Conservation (phyloP, 2,888 invertebrate species). For the Bellardia pandia region DNA sequence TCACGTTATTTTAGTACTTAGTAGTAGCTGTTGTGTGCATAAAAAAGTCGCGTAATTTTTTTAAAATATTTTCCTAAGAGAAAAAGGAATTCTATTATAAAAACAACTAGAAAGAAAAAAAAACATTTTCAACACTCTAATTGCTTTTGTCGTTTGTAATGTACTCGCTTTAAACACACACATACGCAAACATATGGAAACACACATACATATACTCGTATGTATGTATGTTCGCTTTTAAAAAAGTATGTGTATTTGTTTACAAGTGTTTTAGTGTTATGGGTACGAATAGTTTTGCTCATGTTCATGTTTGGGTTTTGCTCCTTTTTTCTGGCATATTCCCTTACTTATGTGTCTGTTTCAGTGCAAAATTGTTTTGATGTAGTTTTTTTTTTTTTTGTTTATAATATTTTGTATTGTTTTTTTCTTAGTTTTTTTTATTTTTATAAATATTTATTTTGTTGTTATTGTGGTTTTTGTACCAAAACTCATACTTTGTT, state of each 20-base stretch:
- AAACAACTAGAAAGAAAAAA: constrained; percentile 29
- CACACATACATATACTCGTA: neutral
- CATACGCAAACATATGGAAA: neutral
- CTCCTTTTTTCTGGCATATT: neutral
- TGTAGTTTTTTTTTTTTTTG: constrained; percentile 20
- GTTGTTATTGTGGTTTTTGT: constrained; percentile 51
- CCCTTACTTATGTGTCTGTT: constrained; percentile 4
- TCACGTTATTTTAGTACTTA: constrained; percentile 11
- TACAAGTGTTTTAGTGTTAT: constrained; percentile 26
- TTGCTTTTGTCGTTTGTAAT: constrained; percentile 74
- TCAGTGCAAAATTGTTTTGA: constrained; percentile 37
- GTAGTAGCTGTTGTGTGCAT: neutral
- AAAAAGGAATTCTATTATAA: constrained; percentile 43
- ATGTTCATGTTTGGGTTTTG: constrained; percentile 57
- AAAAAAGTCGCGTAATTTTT: constrained; percentile 57
- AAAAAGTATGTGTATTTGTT: neutral
- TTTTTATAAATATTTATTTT: constrained; percentile 1
- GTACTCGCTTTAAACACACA: constrained; percentile 33
- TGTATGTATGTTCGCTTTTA: neutral
- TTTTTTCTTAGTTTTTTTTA: neutral
- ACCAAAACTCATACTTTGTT: constrained; percentile 64
- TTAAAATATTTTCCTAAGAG: neutral
- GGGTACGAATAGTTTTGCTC: constrained; percentile 58
- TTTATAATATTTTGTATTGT: constrained; percentile 31
- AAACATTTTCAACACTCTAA: constrained; percentile 74